A percentile compares a stretch with the other conserved stretches of the same genome.
Conservation (phyloP, 1,140 invertebrate species). For the Drosophila rufa region DNA sequence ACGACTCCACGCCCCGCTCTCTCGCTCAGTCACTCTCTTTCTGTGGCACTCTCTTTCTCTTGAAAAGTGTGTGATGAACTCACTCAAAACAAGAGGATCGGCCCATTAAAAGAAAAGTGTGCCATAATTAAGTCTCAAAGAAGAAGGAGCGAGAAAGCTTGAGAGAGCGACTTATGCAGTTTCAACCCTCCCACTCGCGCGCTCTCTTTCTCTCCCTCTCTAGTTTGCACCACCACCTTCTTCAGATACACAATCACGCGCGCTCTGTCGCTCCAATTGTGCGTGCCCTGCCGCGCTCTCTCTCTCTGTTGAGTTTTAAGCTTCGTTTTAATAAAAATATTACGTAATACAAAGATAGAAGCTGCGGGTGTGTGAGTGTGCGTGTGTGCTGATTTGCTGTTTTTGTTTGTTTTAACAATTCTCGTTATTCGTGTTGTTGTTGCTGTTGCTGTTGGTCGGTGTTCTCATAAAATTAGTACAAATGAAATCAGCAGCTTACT, state of each 20-base stretch:
- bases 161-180: slow-evolving; percentile 37
- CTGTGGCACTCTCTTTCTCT: slow-evolving; percentile 5
- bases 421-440: slow-evolving; percentile 14
- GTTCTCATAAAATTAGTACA: slow-evolving; percentile 55
- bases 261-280: slow-evolving; percentile 41
- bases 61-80: slow-evolving; percentile 45
- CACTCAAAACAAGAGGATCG: slow-evolving; percentile 48
- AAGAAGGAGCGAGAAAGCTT: slow-evolving; percentile 6
- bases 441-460: slow-evolving; percentile 9
- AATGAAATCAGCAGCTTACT: slow-evolving; percentile 51
- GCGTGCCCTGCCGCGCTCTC: slow-evolving; percentile 30
- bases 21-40: slow-evolving; percentile 27
- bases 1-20: slow-evolving; percentile 53
- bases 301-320: slow-evolving; percentile 63
- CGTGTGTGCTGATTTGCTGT: slow-evolving; percentile 42
- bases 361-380: slow-evolving; percentile 37
- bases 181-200: slow-evolving; percentile 34
- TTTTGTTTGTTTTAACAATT: slow-evolving; percentile 65
- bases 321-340: slow-evolving; percentile 82
- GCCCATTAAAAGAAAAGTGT: slow-evolving; percentile 26
- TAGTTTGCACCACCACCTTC: slow-evolving; percentile 26
- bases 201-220: slow-evolving; percentile 15
- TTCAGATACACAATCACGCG: slow-evolving; percentile 36
- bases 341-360: slow-evolving; percentile 80
- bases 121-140: slow-evolving; percentile 39